A percentile compares a stretch with the other conserved stretches of the same genome.
Conservation (phyloP, 2,113 vertebrate genomes). For the Tapirus terrestris region DNA sequence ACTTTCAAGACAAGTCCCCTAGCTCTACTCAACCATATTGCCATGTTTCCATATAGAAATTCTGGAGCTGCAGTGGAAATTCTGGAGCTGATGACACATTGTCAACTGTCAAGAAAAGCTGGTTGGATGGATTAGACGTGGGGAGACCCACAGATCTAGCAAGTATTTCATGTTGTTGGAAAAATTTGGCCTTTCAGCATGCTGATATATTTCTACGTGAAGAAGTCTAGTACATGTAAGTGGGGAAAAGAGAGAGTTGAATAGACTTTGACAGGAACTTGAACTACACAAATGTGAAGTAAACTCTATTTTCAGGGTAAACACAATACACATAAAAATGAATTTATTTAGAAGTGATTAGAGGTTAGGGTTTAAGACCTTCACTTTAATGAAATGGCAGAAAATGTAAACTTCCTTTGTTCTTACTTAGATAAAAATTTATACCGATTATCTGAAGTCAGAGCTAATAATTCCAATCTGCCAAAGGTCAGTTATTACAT, state of each 20-base stretch:
- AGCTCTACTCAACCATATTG: background rate
- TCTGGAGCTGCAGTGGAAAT: slow-evolving; percentile 1
- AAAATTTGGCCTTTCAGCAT: background rate
- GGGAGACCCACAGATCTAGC: background rate
- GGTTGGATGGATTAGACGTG: background rate
- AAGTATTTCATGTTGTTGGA: background rate
- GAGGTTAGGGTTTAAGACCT: slow-evolving; percentile 1
- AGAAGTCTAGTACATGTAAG: background rate
- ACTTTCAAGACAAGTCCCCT: background rate
- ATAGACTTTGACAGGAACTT: slow-evolving; percentile 34
- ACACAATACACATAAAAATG: slow-evolving; percentile 9
- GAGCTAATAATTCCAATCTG: slow-evolving; percentile 25
- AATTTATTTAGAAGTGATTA: background rate
- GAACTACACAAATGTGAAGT: background rate
- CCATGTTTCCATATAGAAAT: background rate
- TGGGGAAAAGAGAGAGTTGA: background rate
- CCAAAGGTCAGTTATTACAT: slow-evolving; percentile 15
- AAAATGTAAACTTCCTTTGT: slow-evolving; percentile 21
- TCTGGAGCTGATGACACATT: background rate
- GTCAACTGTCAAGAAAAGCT: background rate
- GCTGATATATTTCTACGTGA: background rate
- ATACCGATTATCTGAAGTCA: background rate
- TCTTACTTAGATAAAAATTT: slow-evolving; percentile 1
- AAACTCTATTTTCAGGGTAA: background rate
- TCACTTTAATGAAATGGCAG: background rate